A percentile compares a stretch with the other conserved stretches of the same genome.
phyloP scores from a whole-genome alignment of 2,888 invertebrate species.

The Andrena hattorfiana region DNA sequence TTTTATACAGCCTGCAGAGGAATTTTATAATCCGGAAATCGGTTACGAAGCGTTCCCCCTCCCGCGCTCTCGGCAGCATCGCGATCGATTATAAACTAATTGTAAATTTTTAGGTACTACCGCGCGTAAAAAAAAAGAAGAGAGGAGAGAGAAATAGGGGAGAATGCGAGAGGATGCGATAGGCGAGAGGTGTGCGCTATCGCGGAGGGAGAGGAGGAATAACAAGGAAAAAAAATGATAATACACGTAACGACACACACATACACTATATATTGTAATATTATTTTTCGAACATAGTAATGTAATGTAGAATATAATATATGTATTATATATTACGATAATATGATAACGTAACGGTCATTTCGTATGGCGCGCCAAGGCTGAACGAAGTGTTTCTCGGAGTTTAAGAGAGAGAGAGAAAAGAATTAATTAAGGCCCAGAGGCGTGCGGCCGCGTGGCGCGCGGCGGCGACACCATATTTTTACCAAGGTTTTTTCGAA shows the following conservation, averaged over 20 bases:
- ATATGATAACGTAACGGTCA: slow-evolving; percentile 82
- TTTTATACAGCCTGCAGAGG: slow-evolving; percentile 45
- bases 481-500: slow-evolving; percentile 79
- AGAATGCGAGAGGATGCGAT: slow-evolving; percentile 40
- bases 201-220: slow-evolving; percentile 56
- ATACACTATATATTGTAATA: slow-evolving; percentile 83
- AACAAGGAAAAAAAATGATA: slow-evolving; percentile 63
- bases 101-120: slow-evolving; percentile 72
- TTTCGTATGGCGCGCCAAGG: slow-evolving; percentile 81
- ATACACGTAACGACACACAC: slow-evolving; percentile 78
- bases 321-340: slow-evolving; percentile 74
- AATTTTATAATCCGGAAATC: slow-evolving; percentile 20
- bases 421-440: slow-evolving; percentile 75
- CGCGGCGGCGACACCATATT: slow-evolving; percentile 76
- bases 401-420: slow-evolving; percentile 71
- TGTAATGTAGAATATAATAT: slow-evolving; percentile 83
- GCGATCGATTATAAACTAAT: slow-evolving; percentile 68
- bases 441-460: slow-evolving; percentile 73
- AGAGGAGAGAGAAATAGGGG: slow-evolving; percentile 41
- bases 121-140: slow-evolving; percentile 63
- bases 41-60: slow-evolving; percentile 7
- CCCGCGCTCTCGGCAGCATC: slow-evolving; percentile 65
- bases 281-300: slow-evolving; percentile 85
- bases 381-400: slow-evolving; percentile 76
- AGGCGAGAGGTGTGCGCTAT: slow-evolving; percentile 56